A percentile compares a stretch with the other conserved stretches of the same genome.
phyloP scores from a whole-genome alignment of 2,888 invertebrate genomes.

The Caenorhabditis wallacei region DNA sequence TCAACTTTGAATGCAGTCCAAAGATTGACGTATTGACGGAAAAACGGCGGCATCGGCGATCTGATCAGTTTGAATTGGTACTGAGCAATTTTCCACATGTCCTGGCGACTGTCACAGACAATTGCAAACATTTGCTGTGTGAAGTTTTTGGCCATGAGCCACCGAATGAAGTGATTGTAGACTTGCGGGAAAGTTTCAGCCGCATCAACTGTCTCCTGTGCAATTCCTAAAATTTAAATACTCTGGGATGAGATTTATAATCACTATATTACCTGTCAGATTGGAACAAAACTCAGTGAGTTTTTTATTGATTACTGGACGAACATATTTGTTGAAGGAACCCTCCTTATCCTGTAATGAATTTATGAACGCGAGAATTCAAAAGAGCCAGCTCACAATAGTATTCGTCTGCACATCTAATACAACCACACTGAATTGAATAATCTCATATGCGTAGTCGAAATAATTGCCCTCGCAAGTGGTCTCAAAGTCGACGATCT shows the following conservation, averaged over 20 bases:
- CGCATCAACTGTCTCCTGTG: slow-evolving; percentile 18
- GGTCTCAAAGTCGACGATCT: slow-evolving; percentile 25
- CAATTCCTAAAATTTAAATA: slow-evolving; percentile 32
- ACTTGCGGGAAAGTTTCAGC: slow-evolving; percentile 15
- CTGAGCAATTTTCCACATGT: slow-evolving; percentile 55
- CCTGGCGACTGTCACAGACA: slow-evolving; percentile 47
- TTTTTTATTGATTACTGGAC: slow-evolving; percentile 18
- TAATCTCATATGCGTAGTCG: slow-evolving; percentile 30
- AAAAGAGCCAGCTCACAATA: slow-evolving; percentile 10
- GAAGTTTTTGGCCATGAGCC: slow-evolving; percentile 3
- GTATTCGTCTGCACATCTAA: slow-evolving; percentile 3
- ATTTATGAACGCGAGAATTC: not conserved
- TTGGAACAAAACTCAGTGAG: slow-evolving; percentile 17
- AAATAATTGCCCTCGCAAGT: not conserved
- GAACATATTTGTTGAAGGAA: slow-evolving; percentile 38
- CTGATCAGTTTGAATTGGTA: slow-evolving; percentile 33
- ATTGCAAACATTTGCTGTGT: slow-evolving; percentile 23
- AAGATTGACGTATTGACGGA: slow-evolving; percentile 49
- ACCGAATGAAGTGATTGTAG: slow-evolving; percentile 17
- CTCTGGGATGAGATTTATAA: no score
- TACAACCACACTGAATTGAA: slow-evolving; percentile 27
- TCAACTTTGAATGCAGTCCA: slow-evolving; percentile 13
- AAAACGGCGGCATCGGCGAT: slow-evolving; percentile 17
- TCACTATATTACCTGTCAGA: slow-evolving; percentile 47
- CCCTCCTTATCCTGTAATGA: slow-evolving; percentile 10